Evolutionary conservation across 2,888 invertebrate species (phyloP).

Genomic region (Keiferia lycopersicella): DNA sequence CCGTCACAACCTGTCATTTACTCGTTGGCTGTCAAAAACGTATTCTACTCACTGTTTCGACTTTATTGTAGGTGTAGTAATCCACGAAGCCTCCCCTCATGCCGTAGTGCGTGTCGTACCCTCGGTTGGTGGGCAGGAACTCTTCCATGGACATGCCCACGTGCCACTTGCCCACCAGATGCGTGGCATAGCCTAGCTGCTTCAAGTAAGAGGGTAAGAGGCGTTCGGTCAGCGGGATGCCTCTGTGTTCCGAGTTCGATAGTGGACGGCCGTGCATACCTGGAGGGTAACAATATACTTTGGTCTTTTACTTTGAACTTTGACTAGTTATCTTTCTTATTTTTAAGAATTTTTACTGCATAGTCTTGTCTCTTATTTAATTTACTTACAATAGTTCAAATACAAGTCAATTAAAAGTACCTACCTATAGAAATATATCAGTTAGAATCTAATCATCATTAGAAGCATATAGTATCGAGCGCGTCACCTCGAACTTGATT

Average conservation of each 20-base stretch:
- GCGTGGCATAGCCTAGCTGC: conserved; percentile 87
- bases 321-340: too few relatives aligned
- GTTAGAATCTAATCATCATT: too few relatives aligned
- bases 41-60: conserved; percentile 63
- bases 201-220: conserved; percentile 84
- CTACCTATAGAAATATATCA: too few relatives aligned
- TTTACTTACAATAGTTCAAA: too few relatives aligned
- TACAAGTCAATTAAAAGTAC: too few relatives aligned
- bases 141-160: conserved; percentile 88
- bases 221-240: conserved; percentile 77
- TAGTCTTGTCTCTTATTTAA: too few relatives aligned
- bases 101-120: conserved; percentile 91
- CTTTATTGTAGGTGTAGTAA: conserved; percentile 83
- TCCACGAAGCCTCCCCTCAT: conserved; percentile 89
- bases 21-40: too few relatives aligned
- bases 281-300: conserved; percentile 41
- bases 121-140: conserved; percentile 87
- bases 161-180: conserved; percentile 95
- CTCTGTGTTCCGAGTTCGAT: conserved; percentile 69
- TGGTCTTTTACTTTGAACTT: too few relatives aligned
- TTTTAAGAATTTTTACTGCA: too few relatives aligned
- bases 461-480: too few relatives aligned
- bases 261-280: conserved; percentile 73
- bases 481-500: too few relatives aligned
- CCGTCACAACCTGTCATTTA: too few relatives aligned